These are phyloP conservation scores for Prorops nasuta DNA, from an alignment of 1,140 invertebrate genomes.

Conservation along the genomic window DNA sequence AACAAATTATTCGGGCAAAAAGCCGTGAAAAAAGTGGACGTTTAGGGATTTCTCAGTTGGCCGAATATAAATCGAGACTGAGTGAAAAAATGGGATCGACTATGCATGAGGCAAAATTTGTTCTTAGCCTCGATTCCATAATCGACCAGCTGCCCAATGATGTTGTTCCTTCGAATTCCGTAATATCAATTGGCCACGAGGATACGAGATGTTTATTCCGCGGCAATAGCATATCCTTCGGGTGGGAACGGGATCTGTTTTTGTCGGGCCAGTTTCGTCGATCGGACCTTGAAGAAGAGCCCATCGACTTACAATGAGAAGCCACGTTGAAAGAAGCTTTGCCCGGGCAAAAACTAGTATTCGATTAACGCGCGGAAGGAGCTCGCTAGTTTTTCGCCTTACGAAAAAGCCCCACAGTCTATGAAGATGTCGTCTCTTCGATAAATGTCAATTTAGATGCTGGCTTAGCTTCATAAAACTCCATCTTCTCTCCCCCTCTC, in stretches of 20 bases:
- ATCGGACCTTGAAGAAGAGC: slow-evolving; percentile 7
- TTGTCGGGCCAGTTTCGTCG: slow-evolving; percentile 7
- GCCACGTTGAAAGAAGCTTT: slow-evolving; percentile 13
- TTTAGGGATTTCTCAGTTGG: no score
- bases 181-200: slow-evolving; percentile 14
- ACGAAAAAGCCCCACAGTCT: slow-evolving; percentile 18
- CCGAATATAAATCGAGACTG: slow-evolving; percentile 1
- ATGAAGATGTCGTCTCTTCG: slow-evolving; percentile 26
- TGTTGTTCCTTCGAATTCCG: slow-evolving; percentile 26
- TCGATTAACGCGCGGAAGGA: slow-evolving; percentile 31
- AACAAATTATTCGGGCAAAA: no score
- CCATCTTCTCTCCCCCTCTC: background rate
- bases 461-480: no score
- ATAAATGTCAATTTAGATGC: slow-evolving; percentile 26
- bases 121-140: slow-evolving; percentile 17
- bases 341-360: slow-evolving; percentile 28
- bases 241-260: slow-evolving; percentile 13
- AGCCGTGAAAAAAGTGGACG: no score
- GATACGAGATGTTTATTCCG: slow-evolving; percentile 26
- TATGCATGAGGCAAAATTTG: slow-evolving; percentile 21
- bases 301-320: slow-evolving; percentile 34
- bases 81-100: slow-evolving; percentile 6
- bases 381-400: slow-evolving; percentile 19
- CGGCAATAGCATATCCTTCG: slow-evolving; percentile 1
- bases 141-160: slow-evolving; percentile 27